These are phyloP conservation scores for Hirtodrosophila duncani DNA, from an alignment of 2,888 invertebrate genomes.

Conservation along the genomic window DNA sequence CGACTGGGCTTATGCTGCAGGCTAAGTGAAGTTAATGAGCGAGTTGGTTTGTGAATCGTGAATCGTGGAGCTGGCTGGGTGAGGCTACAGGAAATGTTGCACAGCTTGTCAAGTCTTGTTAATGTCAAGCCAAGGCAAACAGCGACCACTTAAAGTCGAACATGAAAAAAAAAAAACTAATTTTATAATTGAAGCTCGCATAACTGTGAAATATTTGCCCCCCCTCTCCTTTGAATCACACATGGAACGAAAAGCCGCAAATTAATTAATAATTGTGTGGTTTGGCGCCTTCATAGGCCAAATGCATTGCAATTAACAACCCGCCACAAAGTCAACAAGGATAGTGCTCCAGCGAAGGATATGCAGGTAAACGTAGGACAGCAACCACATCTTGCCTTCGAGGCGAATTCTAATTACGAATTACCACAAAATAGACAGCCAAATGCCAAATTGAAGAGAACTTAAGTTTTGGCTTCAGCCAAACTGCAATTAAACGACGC, in stretches of 20 bases:
- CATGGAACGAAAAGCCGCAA: too few relatives aligned
- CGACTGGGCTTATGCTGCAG: slow-evolving; percentile 42
- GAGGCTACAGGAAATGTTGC: slow-evolving; percentile 33
- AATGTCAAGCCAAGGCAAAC: slow-evolving; percentile 36
- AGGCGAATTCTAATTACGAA: slow-evolving; percentile 50
- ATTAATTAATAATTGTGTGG: slow-evolving; percentile 46
- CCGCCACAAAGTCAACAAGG: slow-evolving; percentile 45
- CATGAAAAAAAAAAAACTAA: slow-evolving; percentile 8
- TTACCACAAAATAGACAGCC: slow-evolving; percentile 42
- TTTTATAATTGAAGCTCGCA: slow-evolving; percentile 41
- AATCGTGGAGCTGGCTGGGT: neutral
- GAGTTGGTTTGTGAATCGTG: slow-evolving; percentile 4
- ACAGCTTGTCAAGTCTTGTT: slow-evolving; percentile 37
- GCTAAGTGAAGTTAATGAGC: slow-evolving; percentile 58
- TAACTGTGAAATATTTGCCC: slow-evolving; percentile 20
- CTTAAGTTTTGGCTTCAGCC: slow-evolving; percentile 22
- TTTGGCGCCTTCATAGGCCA: neutral
- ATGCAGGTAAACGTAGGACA: too few relatives aligned
- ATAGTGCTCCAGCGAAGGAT: neutral
- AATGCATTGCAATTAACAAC: slow-evolving; percentile 49
- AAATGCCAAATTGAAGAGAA: too few relatives aligned
- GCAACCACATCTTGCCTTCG: neutral
- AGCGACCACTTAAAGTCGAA: slow-evolving; percentile 35
- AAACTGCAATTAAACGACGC: slow-evolving; percentile 46
- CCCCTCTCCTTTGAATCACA: slow-evolving; percentile 13